phyloP scores from a whole-genome alignment of 2,888 invertebrate species.

The Hedychridium roseum region DNA sequence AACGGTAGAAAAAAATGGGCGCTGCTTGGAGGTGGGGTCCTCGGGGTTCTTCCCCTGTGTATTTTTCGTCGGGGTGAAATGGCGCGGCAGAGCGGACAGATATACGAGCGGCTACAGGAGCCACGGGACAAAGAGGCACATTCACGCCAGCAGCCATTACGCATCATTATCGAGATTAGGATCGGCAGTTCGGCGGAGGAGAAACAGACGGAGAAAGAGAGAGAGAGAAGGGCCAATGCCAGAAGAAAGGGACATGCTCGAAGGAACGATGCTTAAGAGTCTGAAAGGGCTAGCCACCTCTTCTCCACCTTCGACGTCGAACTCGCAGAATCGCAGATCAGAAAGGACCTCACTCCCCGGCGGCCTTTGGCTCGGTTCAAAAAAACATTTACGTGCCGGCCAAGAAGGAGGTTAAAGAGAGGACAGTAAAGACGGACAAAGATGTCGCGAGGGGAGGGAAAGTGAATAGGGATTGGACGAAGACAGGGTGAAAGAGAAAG shows the following conservation, averaged over 20 bases:
- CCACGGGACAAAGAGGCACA: slow-evolving; percentile 59
- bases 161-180: slow-evolving; percentile 64
- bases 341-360: no score
- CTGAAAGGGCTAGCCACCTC: slow-evolving; percentile 14
- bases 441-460: slow-evolving; percentile 21
- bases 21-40: slow-evolving; percentile 36
- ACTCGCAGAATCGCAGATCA: slow-evolving; percentile 19
- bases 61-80: slow-evolving; percentile 53
- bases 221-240: background rate
- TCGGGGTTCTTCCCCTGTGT: slow-evolving; percentile 34
- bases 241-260: background rate
- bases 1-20: slow-evolving; percentile 31
- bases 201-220: slow-evolving; percentile 10
- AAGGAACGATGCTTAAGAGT: slow-evolving; percentile 9
- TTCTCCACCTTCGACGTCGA: slow-evolving; percentile 11
- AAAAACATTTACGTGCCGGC: no score
- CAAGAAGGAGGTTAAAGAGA: background rate
- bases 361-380: no score
- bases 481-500: slow-evolving; percentile 1
- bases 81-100: slow-evolving; percentile 48
- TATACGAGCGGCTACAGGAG: slow-evolving; percentile 48
- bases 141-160: slow-evolving; percentile 63
- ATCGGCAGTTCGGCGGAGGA: slow-evolving; percentile 50
- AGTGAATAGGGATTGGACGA: background rate
- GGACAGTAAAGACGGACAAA: background rate